Conservation (phyloP, 2,113 vertebrate species). For the Typhlomys cinereus region DNA sequence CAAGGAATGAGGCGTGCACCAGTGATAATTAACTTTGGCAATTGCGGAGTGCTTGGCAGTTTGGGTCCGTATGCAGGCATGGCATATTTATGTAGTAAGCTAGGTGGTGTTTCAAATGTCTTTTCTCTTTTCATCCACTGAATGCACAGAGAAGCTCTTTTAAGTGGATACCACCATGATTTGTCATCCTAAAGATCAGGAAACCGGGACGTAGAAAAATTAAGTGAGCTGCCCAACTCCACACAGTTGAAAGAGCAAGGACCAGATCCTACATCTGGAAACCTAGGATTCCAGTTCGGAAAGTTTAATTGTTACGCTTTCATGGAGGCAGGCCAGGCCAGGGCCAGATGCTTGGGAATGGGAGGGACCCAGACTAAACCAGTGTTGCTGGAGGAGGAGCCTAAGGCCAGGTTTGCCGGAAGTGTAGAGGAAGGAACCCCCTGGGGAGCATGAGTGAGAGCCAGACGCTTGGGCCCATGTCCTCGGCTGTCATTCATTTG, state of each 20-base stretch:
- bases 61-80: not conserved
- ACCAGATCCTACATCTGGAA: not conserved
- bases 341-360: not conserved
- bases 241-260: not conserved
- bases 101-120: not conserved
- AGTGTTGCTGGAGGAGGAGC: not conserved
- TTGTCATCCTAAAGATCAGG: not conserved
- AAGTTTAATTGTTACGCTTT: not conserved
- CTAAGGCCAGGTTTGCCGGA: not conserved
- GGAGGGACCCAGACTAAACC: not conserved
- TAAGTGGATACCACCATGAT: not conserved
- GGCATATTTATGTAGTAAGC: no score
- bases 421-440: not conserved
- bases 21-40: not conserved
- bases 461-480: not conserved
- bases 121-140: not conserved
- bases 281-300: not conserved
- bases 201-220: slow-evolving; percentile 11
- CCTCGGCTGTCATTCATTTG: not conserved
- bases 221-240: not conserved
- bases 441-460: not conserved
- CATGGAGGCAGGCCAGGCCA: not conserved
- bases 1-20: not conserved
- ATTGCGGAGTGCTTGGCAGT: not conserved
- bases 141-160: not conserved